phyloP scores from a whole-genome alignment of 2,797 vertebrate genomes.

The Halcyon smyrnensis region DNA sequence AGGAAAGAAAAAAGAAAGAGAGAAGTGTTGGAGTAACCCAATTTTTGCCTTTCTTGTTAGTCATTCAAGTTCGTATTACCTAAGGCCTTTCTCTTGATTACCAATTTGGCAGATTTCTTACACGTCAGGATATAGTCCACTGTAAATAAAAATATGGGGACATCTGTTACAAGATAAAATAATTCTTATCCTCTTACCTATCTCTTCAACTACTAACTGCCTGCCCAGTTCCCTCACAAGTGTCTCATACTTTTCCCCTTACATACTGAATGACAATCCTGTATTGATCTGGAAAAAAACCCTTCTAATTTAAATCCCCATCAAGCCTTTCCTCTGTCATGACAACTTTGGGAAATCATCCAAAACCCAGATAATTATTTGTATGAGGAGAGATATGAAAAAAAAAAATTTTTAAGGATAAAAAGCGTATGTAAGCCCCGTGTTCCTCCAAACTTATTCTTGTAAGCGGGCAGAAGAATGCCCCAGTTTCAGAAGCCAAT shows the following conservation, averaged over 20 bases:
- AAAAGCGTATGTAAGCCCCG: not conserved
- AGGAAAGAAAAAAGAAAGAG: not conserved
- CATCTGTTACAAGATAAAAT: conserved; percentile 6
- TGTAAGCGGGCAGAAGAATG: not conserved
- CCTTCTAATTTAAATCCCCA: conserved; percentile 9
- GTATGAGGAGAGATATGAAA: not conserved
- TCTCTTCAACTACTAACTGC: not conserved
- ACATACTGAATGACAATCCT: not conserved
- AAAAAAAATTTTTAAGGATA: not conserved
- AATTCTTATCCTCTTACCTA: not conserved
- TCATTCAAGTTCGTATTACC: not conserved
- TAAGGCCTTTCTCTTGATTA: not conserved
- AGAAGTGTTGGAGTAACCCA: not conserved
- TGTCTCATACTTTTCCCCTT: conserved; percentile 3
- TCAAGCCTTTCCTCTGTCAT: not conserved
- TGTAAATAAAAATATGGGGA: not conserved
- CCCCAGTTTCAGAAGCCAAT: not conserved
- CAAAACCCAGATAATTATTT: not conserved
- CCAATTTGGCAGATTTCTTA: not conserved
- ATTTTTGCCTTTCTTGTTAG: not conserved
- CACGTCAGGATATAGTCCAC: not conserved
- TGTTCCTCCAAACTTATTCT: not conserved
- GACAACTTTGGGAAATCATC: conserved; percentile 47
- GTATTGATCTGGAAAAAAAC: not conserved
- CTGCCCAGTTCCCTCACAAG: not conserved